Evolutionary conservation across 2,113 vertebrate species (phyloP).

Genomic region (Plectropomus leopardus): DNA sequence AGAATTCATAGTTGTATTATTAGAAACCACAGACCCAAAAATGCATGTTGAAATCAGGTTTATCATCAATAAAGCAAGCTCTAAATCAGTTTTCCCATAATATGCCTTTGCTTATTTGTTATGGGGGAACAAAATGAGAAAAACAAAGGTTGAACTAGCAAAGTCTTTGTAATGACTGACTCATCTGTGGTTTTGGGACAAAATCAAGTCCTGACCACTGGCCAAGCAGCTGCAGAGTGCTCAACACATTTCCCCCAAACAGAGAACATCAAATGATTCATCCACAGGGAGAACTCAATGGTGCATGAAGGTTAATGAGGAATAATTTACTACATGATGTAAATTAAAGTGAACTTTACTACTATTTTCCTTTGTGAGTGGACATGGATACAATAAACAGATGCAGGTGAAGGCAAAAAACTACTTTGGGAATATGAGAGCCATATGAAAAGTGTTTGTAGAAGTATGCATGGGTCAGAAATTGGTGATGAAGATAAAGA

Average conservation of each 20-base stretch:
- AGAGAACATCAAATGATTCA: slow-evolving; percentile 5
- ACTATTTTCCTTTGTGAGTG: neutral
- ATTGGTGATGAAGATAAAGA: too few species aligned
- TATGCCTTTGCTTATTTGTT: neutral
- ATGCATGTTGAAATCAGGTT: neutral
- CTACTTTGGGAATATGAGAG: too few species aligned
- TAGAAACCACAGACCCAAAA: neutral
- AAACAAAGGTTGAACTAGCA: neutral
- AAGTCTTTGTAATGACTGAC: neutral
- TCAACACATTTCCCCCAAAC: neutral
- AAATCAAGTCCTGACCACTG: neutral
- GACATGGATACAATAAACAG: neutral
- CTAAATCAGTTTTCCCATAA: too few species aligned
- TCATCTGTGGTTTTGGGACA: slow-evolving; percentile 1
- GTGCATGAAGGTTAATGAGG: slow-evolving; percentile 1
- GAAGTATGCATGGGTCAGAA: too few species aligned
- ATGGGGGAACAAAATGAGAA: neutral
- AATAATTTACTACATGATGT: slow-evolving; percentile 9
- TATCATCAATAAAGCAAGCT: neutral
- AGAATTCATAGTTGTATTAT: neutral
- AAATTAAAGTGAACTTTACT: neutral
- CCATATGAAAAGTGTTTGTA: too few species aligned
- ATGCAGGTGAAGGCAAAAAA: neutral
- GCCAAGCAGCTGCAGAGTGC: neutral
- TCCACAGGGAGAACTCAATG: neutral